These are phyloP conservation scores for Suricata suricatta DNA, from an alignment of 2,113 vertebrate genomes.

Conservation along the genomic window DNA sequence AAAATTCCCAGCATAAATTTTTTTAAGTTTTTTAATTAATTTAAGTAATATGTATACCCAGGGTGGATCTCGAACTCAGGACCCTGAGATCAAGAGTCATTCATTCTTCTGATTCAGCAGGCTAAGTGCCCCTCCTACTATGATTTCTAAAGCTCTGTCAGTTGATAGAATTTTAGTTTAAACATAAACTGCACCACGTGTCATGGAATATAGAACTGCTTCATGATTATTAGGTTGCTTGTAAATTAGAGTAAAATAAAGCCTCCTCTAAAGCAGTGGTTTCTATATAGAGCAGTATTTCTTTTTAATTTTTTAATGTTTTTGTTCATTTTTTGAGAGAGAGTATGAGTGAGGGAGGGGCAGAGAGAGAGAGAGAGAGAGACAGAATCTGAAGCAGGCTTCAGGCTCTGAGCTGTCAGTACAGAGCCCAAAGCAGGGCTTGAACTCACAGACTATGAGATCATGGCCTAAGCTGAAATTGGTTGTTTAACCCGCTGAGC, in stretches of 20 bases:
- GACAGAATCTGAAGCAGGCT: no score
- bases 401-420: no score
- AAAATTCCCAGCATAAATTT: slow-evolving; percentile 31
- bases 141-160: slow-evolving; percentile 4
- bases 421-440: no score
- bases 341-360: no score
- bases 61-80: neutral
- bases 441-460: no score
- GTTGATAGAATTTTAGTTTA: neutral
- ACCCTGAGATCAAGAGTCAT: neutral
- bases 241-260: neutral
- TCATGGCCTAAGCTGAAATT: no score
- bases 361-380: no score
- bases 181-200: neutral
- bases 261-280: neutral
- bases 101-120: neutral
- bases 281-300: neutral
- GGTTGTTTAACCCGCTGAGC: no score
- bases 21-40: neutral
- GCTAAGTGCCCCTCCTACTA: neutral
- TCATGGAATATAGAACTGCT: slow-evolving; percentile 1
- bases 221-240: slow-evolving; percentile 13
- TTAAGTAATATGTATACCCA: neutral
- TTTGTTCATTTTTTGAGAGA: no score
- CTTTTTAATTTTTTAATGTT: no score